These are phyloP conservation scores for Chrysina gloriosa DNA, from an alignment of 2,888 invertebrate species.

Conservation along the genomic window DNA sequence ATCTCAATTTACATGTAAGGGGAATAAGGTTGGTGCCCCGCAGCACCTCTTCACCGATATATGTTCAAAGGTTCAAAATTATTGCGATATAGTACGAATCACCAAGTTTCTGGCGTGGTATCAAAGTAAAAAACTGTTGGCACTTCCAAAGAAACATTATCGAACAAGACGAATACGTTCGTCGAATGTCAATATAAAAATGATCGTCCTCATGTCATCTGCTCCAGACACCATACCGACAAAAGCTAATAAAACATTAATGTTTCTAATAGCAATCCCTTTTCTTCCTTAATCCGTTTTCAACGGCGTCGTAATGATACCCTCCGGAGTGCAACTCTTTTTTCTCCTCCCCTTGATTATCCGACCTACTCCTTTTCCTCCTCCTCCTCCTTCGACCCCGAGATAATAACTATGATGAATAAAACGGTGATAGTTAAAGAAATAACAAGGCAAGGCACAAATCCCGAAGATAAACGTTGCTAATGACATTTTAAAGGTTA, in stretches of 20 bases:
- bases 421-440: constrained; percentile 43
- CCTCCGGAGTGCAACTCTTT: constrained; percentile 14
- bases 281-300: constrained; percentile 19
- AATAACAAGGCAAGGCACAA: constrained; percentile 43
- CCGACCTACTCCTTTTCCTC: not conserved
- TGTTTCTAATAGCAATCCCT: constrained; percentile 18
- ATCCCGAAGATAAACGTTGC: constrained; percentile 36
- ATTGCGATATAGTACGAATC: too few species aligned
- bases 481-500: constrained; percentile 44
- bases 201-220: not conserved
- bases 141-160: too few species aligned
- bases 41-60: too few species aligned
- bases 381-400: constrained; percentile 27
- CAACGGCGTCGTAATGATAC: constrained; percentile 20
- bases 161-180: not conserved
- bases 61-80: too few species aligned
- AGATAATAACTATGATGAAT: constrained; percentile 44
- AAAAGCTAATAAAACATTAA: constrained; percentile 28
- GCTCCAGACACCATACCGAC: not conserved
- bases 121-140: too few species aligned
- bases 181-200: not conserved
- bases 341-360: constrained; percentile 5
- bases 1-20: too few species aligned
- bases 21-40: too few species aligned
- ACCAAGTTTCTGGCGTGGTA: too few species aligned